A percentile compares a stretch with the other conserved stretches of the same genome.
These are phyloP conservation scores for Philaethria dido DNA, from an alignment of 2,888 invertebrate genomes.

Conservation along the genomic window DNA sequence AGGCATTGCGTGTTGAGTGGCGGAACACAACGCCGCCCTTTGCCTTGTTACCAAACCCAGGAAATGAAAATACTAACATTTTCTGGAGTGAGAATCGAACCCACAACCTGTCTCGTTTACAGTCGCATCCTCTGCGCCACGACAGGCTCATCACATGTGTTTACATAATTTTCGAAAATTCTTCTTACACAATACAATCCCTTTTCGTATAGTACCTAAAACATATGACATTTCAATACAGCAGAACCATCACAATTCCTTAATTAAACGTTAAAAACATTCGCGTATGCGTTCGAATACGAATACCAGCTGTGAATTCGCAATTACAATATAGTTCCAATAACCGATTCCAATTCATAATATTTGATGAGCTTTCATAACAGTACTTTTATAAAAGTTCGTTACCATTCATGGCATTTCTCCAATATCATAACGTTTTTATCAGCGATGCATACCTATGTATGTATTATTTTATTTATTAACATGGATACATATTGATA, in stretches of 20 bases:
- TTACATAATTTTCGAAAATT: neutral
- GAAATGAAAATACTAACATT: no score
- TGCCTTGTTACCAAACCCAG: no score
- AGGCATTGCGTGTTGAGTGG: no score
- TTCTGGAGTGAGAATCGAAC: no score
- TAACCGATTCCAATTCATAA: constrained; percentile 35
- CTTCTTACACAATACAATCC: neutral
- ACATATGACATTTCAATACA: constrained; percentile 1
- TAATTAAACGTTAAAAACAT: constrained; percentile 37
- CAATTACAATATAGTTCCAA: constrained; percentile 38
- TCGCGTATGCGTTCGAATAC: constrained; percentile 21
- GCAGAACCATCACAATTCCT: constrained; percentile 15
- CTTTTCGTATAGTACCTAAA: neutral
- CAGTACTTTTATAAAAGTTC: constrained; percentile 33
- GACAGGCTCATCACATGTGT: no score
- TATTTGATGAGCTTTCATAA: constrained; percentile 41
- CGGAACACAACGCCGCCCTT: no score
- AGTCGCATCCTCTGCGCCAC: no score
- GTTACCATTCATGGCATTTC: constrained; percentile 30
- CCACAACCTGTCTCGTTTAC: no score
- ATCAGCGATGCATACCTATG: constrained; percentile 9
- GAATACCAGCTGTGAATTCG: constrained; percentile 32
- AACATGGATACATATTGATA: neutral
- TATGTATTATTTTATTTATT: constrained; percentile 9
- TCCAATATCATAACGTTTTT: constrained; percentile 26